A percentile compares a stretch with the other conserved stretches of the same genome.
phyloP scores from a whole-genome alignment of 2,888 invertebrate genomes.

The Mantis religiosa region DNA sequence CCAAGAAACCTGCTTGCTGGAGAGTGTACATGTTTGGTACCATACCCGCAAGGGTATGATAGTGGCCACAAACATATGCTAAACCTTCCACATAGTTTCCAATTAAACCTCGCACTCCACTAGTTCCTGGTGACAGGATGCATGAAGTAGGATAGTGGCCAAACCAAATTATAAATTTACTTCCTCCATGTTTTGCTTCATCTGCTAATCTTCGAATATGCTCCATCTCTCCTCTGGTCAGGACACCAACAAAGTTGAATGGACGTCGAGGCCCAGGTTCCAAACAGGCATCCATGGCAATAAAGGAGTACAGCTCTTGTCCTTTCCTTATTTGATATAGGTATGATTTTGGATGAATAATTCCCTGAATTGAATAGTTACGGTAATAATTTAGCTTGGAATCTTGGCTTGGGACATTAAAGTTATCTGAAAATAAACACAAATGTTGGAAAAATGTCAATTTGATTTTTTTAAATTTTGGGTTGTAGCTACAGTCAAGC shows the following conservation, averaged over 20 bases:
- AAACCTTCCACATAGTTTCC: conserved; percentile 58
- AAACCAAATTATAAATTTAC: conserved; percentile 70
- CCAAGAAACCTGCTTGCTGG: conserved; percentile 76
- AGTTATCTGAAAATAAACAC: conserved; percentile 67
- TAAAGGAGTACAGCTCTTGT: conserved; percentile 68
- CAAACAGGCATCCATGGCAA: conserved; percentile 82
- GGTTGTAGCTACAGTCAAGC: too few species aligned
- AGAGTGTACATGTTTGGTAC: conserved; percentile 82
- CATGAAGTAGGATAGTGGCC: conserved; percentile 91
- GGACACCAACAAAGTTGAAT: conserved; percentile 83
- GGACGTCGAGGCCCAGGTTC: conserved; percentile 82
- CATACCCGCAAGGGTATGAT: conserved; percentile 76
- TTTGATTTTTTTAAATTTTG: too few species aligned
- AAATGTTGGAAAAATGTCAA: background rate
- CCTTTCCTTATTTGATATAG: conserved; percentile 58
- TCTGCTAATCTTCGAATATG: conserved; percentile 40
- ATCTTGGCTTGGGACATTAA: conserved; percentile 68
- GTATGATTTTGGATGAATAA: conserved; percentile 66
- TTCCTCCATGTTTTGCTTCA: conserved; percentile 33
- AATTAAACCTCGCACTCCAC: conserved; percentile 52
- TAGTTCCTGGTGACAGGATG: conserved; percentile 59
- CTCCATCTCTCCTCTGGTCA: conserved; percentile 49
- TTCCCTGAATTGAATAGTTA: conserved; percentile 77
- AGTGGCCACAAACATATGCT: conserved; percentile 85
- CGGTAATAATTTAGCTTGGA: conserved; percentile 71